These are phyloP conservation scores for Indicator indicator DNA, from an alignment of 2,113 vertebrate genomes.

Conservation along the genomic window DNA sequence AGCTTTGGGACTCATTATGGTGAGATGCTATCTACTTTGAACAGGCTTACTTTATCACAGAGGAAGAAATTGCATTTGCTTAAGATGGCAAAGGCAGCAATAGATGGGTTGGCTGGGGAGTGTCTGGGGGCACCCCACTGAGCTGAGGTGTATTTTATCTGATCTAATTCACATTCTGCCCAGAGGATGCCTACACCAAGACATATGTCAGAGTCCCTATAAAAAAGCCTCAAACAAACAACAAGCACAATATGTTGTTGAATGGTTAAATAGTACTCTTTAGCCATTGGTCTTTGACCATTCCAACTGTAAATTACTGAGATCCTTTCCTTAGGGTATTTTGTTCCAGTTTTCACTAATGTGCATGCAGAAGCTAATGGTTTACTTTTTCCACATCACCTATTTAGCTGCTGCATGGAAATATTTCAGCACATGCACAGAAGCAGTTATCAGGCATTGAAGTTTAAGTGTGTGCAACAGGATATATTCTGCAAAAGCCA, in stretches of 20 bases:
- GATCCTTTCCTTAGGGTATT: background rate
- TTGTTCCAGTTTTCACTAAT: background rate
- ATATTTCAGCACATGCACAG: background rate
- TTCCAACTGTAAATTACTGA: background rate
- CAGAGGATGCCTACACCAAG: background rate
- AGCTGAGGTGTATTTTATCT: constrained; percentile 45
- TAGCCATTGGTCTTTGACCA: background rate
- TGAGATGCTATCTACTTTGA: constrained; percentile 60
- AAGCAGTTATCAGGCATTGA: background rate
- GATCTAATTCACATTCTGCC: constrained; percentile 24
- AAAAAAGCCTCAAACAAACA: background rate
- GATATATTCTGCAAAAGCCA: background rate
- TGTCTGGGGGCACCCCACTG: constrained; percentile 36
- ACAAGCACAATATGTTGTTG: background rate
- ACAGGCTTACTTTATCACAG: constrained; percentile 61
- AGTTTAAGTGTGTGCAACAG: background rate
- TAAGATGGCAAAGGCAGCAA: constrained; percentile 52
- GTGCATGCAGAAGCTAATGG: background rate
- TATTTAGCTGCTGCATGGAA: background rate
- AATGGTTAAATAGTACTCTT: background rate
- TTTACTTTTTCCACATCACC: background rate
- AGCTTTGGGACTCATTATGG: constrained; percentile 65
- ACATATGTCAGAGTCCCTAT: background rate
- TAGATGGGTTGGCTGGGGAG: constrained; percentile 39
- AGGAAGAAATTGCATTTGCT: constrained; percentile 63